A percentile compares a stretch with the other conserved stretches of the same genome.
Conservation (phyloP, 2,888 invertebrate genomes). For the Dryocosmus kuriphilus region DNA sequence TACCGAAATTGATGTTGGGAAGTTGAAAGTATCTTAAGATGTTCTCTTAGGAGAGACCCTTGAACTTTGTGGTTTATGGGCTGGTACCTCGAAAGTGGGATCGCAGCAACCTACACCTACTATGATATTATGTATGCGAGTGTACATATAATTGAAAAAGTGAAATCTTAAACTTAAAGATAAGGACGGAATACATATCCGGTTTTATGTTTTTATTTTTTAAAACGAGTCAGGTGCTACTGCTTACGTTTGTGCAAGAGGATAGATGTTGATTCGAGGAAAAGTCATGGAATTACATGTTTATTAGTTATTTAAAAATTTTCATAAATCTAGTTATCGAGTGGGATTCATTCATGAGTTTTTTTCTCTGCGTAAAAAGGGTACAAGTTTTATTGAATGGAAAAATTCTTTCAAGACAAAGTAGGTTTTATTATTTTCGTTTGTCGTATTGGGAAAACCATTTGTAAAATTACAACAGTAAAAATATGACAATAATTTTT, state of each 20-base stretch:
- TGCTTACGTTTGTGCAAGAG: background rate
- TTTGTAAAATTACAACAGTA: too few species aligned
- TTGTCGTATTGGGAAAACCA: too few species aligned
- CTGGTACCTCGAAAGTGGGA: background rate
- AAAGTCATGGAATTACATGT: background rate
- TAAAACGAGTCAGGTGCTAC: background rate
- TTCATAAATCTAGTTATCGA: too few species aligned
- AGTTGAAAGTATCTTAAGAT: background rate
- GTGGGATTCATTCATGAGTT: too few species aligned
- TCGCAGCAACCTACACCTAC: background rate
- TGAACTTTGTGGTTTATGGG: background rate
- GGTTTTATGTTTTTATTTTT: background rate
- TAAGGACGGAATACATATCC: background rate
- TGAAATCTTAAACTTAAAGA: background rate
- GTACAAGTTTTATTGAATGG: too few species aligned
- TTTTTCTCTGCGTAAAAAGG: too few species aligned
- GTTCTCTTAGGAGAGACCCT: background rate
- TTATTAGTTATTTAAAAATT: too few species aligned
- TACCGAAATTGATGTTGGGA: background rate
- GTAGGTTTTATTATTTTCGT: too few species aligned
- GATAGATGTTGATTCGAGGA: background rate
- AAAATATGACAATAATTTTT: too few species aligned
- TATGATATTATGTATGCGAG: background rate
- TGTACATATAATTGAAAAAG: background rate
- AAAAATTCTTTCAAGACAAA: too few species aligned